Evolutionary conservation across 2,888 invertebrate species (phyloP).

Genomic region (Stenurella melanura): DNA sequence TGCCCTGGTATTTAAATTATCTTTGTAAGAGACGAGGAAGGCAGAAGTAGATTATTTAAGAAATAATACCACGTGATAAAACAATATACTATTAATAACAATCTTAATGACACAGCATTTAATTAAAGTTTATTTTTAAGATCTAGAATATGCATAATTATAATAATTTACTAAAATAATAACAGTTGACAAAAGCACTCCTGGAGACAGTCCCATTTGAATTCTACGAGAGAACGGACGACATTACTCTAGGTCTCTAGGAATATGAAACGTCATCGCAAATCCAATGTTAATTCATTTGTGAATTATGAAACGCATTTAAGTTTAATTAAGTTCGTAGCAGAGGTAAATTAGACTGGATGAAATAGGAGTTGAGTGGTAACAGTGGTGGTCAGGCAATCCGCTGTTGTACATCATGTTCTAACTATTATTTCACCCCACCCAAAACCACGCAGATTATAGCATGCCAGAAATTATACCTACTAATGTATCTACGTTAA

Average conservation of each 20-base stretch:
- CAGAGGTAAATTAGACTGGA: slow-evolving; percentile 49
- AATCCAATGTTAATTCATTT: slow-evolving; percentile 52
- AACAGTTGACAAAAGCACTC: background rate
- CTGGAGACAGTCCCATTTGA: background rate
- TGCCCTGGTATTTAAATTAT: no score
- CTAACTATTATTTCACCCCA: slow-evolving; percentile 28
- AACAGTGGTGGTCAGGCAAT: slow-evolving; percentile 40
- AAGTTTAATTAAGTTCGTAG: slow-evolving; percentile 56
- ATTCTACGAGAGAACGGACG: slow-evolving; percentile 5
- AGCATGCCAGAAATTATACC: slow-evolving; percentile 30
- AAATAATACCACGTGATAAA: no score
- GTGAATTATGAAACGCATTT: slow-evolving; percentile 55
- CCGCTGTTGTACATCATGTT: slow-evolving; percentile 40
- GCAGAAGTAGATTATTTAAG: no score
- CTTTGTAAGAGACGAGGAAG: no score
- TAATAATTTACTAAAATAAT: background rate
- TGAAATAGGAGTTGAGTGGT: slow-evolving; percentile 47
- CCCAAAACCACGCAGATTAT: slow-evolving; percentile 31
- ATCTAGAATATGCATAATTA: background rate
- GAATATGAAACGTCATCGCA: slow-evolving; percentile 45
- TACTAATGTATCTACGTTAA: slow-evolving; percentile 4
- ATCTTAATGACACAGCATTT: no score
- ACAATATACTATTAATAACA: no score
- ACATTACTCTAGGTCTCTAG: slow-evolving; percentile 28
- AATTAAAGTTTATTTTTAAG: no score